Evolutionary conservation across 2,797 vertebrate genomes (phyloP).

Genomic region (Microctenopoma steveboyesi): DNA sequence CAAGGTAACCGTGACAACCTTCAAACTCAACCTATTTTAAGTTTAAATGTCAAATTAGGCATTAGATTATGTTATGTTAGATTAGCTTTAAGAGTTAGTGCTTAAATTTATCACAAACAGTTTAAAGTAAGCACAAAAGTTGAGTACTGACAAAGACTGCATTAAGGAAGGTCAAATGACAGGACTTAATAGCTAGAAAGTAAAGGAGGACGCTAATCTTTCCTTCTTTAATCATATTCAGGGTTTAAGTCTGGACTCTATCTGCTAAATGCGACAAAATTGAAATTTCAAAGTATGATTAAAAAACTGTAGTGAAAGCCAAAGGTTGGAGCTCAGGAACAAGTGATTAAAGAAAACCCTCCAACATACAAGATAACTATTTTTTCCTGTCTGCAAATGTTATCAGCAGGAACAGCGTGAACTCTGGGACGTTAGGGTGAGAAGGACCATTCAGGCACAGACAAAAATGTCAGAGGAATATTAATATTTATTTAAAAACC

Average conservation of each 20-base stretch:
- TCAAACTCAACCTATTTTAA: too few species aligned
- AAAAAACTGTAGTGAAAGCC: conserved; percentile 33
- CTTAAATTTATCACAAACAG: neutral
- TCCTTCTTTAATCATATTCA: conserved; percentile 39
- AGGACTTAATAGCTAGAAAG: conserved; percentile 2
- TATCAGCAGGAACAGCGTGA: conserved; percentile 34
- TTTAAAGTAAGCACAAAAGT: neutral
- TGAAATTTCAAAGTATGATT: conserved; percentile 57
- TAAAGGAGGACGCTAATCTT: conserved; percentile 39
- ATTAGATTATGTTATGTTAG: too few species aligned
- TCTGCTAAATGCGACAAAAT: conserved; percentile 40
- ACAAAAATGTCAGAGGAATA: too few species aligned
- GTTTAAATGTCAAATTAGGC: too few species aligned
- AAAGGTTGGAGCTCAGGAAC: conserved; percentile 59
- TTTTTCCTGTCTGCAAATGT: conserved; percentile 34
- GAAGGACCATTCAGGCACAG: neutral
- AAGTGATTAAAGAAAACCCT: conserved; percentile 61
- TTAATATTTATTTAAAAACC: too few species aligned
- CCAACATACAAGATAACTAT: conserved; percentile 4
- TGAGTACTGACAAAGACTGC: neutral
- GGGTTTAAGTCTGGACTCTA: conserved; percentile 54
- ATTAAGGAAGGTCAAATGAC: conserved; percentile 40
- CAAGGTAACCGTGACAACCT: too few species aligned
- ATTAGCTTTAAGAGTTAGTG: too few species aligned
- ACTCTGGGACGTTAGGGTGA: conserved; percentile 13